Evolutionary conservation across 1,140 invertebrate species (phyloP), one percentile per base, ranked within the genome.

Genomic region (Psilanteris sp.): DNA sequence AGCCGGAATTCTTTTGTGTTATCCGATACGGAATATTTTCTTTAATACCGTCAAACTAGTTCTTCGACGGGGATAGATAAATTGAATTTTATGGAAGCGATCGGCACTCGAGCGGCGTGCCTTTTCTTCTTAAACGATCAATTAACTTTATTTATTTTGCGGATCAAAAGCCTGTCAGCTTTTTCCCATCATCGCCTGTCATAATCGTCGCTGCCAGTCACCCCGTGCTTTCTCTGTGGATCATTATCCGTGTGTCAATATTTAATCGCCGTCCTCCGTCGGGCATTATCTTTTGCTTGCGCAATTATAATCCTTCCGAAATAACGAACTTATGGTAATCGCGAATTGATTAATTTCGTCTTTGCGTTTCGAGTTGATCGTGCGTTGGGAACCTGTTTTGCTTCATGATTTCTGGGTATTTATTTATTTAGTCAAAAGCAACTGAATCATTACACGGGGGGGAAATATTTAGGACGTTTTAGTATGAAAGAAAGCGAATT

Each of bases 141-240:
- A 71, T 71, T 71, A 71, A 52, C 46, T 52, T 57, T 44, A 71
- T 70, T 70, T 70, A 70, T 70, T 70, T 70, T 52, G 44, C 44
- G 52, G 34, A 70, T 61, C 67, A 71, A 71, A 70, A 50, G 13
- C 22, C 27, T 27, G 26, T 46, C 29, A 7, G 13, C 34, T 8
- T 55, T 68, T 55, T 27, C 50, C 50, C 50, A 48, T 55, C 24
- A 9, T 15, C 39, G 18, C 16, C 15, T n/a, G 43, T 48, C 43
- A 46, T 62, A 62, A 62, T 39, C 57, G 50, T 37, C 26, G 37
- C 4, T 36, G 32, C 8, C 20, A 11, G 15, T 11, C 18, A 22
- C 1, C 14, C 3, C 9, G 16, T 1, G 5, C 8, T 34, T 10
- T 10, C 31, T 10, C 31, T n/a, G 9, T 11, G 32, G 11, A 18